Evolutionary conservation across 2,113 vertebrate genomes (phyloP), one percentile per base, ranked within the genome.

Genomic region (Polyodon spathula): DNA sequence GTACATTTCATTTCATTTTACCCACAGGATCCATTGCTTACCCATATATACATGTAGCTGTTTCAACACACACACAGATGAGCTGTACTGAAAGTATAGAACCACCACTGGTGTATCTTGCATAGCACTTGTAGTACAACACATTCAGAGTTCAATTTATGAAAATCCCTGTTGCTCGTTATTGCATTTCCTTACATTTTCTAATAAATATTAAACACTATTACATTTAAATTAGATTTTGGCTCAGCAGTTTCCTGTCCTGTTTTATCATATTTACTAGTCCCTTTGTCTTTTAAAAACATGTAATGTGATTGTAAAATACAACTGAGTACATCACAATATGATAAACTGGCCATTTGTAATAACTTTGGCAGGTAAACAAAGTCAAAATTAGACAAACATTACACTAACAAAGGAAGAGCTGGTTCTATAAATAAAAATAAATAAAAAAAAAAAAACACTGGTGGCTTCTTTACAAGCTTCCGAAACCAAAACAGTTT

Each of bases 191-290:
- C 76, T 81, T 86, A 82, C 83, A 81, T 84, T 84, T 78, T 81
- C 77, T 84, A 85, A 88, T 86, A 85, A 86, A 88, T 88, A 88
- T 86, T 84, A 86, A 88, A 88, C 80, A 86, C 83, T 75, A 83
- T 81, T 80, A 83, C 77, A 85, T 79, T 79, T 78, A 80, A 86
- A 88, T 81, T 76, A 82, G 76, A 84, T 82, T 84, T 78, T 72
- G 74, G 71, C 54, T 65, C 72, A 63, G 70, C 67, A 69, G 66
- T 73, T 68, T 61, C 58, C 61, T 41, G 70, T 70, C 71, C 75
- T 75, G 74, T 75, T 84, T 84, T 82, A 81, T 78, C 84, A 82
- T 84, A 84, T 81, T 79, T 79, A 75, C 56, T 55, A 67, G 76
- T 70, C 41, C 66, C 66, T 66, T 68, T 74, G 71, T 80, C 72